A percentile compares a stretch with the other conserved stretches of the same genome.
phyloP scores from a whole-genome alignment of 2,888 invertebrate genomes.

The Lycaena phlaeas region DNA sequence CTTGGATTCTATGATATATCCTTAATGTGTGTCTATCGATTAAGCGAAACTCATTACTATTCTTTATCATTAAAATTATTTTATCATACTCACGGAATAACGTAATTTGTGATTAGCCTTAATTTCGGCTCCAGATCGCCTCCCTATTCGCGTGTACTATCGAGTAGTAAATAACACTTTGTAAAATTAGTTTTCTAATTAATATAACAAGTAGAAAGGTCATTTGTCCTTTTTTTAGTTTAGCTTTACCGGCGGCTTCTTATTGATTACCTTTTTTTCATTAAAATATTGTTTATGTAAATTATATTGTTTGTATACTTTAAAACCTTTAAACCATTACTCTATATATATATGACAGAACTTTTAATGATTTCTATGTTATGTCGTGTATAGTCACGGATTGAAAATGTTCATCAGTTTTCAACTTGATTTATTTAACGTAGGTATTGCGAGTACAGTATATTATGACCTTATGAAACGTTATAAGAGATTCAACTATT shows the following conservation, averaged over 20 bases:
- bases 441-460: no score
- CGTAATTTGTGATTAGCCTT: constrained; percentile 35
- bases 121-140: constrained; percentile 35
- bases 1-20: constrained; percentile 43
- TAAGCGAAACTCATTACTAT: constrained; percentile 23
- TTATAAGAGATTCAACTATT: no score
- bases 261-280: no score
- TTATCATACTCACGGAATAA: constrained; percentile 16
- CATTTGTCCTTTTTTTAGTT: constrained; percentile 42
- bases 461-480: no score
- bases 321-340: no score
- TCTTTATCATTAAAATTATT: constrained; percentile 29
- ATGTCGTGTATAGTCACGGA: no score
- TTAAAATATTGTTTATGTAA: no score
- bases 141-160: constrained; percentile 51
- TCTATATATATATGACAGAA: no score
- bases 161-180: constrained; percentile 54
- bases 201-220: constrained; percentile 45
- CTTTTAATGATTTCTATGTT: no score
- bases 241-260: constrained; percentile 19
- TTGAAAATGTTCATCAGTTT: no score
- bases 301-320: no score
- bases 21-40: constrained; percentile 36
- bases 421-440: no score
- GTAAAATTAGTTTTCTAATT: constrained; percentile 49